phyloP scores from a whole-genome alignment of 2,797 vertebrate genomes.

The Anableps anableps region DNA sequence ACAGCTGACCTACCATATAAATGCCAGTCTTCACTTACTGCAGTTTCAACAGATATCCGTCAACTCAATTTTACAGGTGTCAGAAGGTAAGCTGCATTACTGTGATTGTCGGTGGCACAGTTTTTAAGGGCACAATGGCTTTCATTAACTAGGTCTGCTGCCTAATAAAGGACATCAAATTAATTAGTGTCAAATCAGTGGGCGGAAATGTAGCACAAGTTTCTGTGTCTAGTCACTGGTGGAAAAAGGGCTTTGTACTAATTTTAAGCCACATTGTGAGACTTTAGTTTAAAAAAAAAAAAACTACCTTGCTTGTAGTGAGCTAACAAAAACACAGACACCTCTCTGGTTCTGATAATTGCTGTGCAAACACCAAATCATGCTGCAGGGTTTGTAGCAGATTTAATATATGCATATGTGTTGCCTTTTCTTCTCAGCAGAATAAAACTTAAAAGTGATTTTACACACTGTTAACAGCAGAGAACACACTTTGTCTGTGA shows the following conservation, averaged over 20 bases:
- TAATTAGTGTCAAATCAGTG: constrained; percentile 82
- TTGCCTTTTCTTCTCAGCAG: not conserved
- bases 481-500: constrained; percentile 14
- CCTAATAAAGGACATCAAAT: constrained; percentile 81
- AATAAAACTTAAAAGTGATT: constrained; percentile 17
- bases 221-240: constrained; percentile 80
- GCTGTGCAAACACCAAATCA: constrained; percentile 39
- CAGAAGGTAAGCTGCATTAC: constrained; percentile 32
- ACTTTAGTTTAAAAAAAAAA: constrained; percentile 40
- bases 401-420: constrained; percentile 10
- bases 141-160: constrained; percentile 79
- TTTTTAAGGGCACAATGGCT: constrained; percentile 67
- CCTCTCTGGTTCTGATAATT: constrained; percentile 59
- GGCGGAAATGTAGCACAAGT: constrained; percentile 76
- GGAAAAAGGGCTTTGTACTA: constrained; percentile 46
- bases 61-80: constrained; percentile 59
- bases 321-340: constrained; percentile 49
- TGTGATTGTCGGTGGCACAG: constrained; percentile 54
- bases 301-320: constrained; percentile 33
- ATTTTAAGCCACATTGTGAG: constrained; percentile 67
- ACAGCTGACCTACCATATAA: not conserved
- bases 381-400: constrained; percentile 13
- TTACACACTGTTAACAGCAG: constrained; percentile 1
- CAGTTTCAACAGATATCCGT: constrained; percentile 43
- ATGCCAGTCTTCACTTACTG: constrained; percentile 24